These are phyloP conservation scores for Osmerus mordax DNA, from an alignment of 2,113 vertebrate genomes.

Conservation along the genomic window DNA sequence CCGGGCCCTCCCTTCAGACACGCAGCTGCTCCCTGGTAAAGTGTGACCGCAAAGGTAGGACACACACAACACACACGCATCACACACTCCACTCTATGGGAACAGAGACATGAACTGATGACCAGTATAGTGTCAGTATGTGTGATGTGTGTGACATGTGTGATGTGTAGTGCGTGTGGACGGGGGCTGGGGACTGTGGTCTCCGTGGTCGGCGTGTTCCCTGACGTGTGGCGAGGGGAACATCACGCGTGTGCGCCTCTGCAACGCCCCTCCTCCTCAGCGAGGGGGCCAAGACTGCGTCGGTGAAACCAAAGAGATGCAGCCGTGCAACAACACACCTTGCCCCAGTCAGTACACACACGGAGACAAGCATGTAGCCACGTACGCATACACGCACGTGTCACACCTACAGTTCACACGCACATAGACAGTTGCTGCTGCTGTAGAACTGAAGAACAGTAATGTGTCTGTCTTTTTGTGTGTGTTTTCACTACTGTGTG, in stretches of 20 bases:
- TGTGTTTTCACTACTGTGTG: conserved; percentile 10
- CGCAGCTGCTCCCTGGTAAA: conserved; percentile 85
- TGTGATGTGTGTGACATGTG: conserved; percentile 5
- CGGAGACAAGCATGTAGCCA: conserved; percentile 4
- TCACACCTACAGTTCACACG: conserved; percentile 22
- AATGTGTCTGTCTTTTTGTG: conserved; percentile 7
- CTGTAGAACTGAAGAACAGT: neutral
- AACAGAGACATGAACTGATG: neutral
- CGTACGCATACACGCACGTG: conserved; percentile 13
- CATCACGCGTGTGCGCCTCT: conserved; percentile 88
- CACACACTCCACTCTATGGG: too few relatives aligned
- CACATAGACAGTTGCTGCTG: neutral
- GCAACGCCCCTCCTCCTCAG: conserved; percentile 87
- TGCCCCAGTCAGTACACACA: conserved; percentile 80
- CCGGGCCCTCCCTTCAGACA: conserved; percentile 89
- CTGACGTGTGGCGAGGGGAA: conserved; percentile 86
- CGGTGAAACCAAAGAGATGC: conserved; percentile 80
- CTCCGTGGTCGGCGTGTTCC: conserved; percentile 93
- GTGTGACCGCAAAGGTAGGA: conserved; percentile 86
- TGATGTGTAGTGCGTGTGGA: conserved; percentile 76
- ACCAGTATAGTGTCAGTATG: neutral
- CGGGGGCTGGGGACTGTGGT: conserved; percentile 95
- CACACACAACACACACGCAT: neutral
- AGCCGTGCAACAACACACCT: conserved; percentile 73
- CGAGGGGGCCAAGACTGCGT: conserved; percentile 82